Percentiles rank a stretch among this genome's conserved stretches.
Evolutionary conservation across 2,888 invertebrate species (phyloP).

Genomic region (Nebria brevicollis): DNA sequence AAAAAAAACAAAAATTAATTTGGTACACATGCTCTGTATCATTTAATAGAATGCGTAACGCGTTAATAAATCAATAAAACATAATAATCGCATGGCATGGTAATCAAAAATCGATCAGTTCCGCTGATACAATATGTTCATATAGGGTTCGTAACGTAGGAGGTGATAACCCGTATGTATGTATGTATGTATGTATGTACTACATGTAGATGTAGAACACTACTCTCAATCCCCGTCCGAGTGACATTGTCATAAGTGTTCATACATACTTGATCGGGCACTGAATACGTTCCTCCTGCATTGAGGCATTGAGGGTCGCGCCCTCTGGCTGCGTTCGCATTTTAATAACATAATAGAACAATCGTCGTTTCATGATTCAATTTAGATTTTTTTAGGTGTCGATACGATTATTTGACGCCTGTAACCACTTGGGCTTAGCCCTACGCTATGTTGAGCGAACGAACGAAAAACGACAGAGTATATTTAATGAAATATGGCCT

Average conservation of each 20-base stretch:
- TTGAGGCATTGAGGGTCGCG: slow-evolving; percentile 60
- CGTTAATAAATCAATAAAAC: slow-evolving; percentile 28
- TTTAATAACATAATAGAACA: slow-evolving; percentile 76
- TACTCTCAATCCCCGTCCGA: slow-evolving; percentile 54
- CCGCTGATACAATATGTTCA: not conserved
- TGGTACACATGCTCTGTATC: not conserved
- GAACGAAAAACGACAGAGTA: slow-evolving; percentile 20
- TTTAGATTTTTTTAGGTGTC: slow-evolving; percentile 70
- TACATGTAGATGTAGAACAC: slow-evolving; percentile 52
- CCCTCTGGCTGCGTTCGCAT: slow-evolving; percentile 61
- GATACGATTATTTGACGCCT: slow-evolving; percentile 63
- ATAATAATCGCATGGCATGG: slow-evolving; percentile 37
- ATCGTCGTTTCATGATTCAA: slow-evolving; percentile 75
- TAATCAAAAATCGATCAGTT: slow-evolving; percentile 27
- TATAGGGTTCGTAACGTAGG: not conserved
- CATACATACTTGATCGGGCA: slow-evolving; percentile 63
- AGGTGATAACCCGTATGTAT: not conserved
- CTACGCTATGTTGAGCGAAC: slow-evolving; percentile 45
- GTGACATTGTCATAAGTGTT: slow-evolving; percentile 61
- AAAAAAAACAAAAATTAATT: no score
- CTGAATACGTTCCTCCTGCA: slow-evolving; percentile 60
- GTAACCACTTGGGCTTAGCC: slow-evolving; percentile 52
- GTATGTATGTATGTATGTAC: not conserved
- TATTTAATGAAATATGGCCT: slow-evolving; percentile 63
- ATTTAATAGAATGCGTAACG: not conserved